Base-by-base conservation (phyloP, 1,140 invertebrate species). In the Ceratosolen solmsi region DNA sequence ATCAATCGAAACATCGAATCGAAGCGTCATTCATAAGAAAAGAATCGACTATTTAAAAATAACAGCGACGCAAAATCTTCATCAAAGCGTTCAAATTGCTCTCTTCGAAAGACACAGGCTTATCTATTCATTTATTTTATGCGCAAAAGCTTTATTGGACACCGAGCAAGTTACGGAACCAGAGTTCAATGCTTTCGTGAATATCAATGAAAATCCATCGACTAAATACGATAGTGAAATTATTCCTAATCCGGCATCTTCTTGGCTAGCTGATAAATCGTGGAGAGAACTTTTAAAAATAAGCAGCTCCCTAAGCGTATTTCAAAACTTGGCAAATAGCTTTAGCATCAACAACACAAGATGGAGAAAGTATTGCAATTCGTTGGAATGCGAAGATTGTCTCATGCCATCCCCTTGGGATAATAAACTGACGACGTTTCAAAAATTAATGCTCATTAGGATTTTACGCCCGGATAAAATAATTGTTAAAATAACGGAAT, bases 51-150 rank as follows among this genome's bases (percentile, higher is more conserved):
- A 92, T 84, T 88, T 96, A 2, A 93, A 93, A 80, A 86, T 91
- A 56, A 93, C 94, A 54, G 94, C 96, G 79, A 95, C 94, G 2
- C 93, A 92, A 82, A 94, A 92, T 25, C 89, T 96, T 33, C 94
- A 95, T 85, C 87, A 90, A 68, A 95, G 94, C 82, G 93, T 96
- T 51, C 93, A 93, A 79, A 91, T 93, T 81, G 94, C 94, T 17
- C 91, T 96, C 51, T 95, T 95, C 88, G 94, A 95, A 86, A 94
- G 94, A 83, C 93, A 96, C 84, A 95, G 95, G 89, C 87, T 95
- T 9, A 85, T 96, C 51, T 95, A 95, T 88, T 94, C 94, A 0
- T 95, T 95, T 87, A 85, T 95, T 72, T 89, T 96, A 2, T 94
- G 93, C 83, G 90, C 93, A 7, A 90, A 88, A 80, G 87, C 90